Conservation (phyloP, 30 jellyfish, hydroid and myxozoan genomes). For the Pseudorhiza aurosa region DNA sequence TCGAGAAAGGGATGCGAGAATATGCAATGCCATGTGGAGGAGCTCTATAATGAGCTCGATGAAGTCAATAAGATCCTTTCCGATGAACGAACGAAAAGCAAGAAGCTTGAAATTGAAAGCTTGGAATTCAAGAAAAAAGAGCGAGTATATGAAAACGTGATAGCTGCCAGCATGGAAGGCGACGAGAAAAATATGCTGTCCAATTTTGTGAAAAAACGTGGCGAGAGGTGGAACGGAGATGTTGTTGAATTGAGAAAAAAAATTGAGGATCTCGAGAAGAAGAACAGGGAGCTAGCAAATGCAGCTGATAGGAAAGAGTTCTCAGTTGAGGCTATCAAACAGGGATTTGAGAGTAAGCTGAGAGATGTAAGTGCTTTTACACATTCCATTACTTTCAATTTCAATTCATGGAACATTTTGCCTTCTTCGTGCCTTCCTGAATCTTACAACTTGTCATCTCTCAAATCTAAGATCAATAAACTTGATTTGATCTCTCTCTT, state of each 20-base stretch:
- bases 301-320: constrained; percentile 41
- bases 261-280: constrained; percentile 68
- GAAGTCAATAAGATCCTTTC: constrained; percentile 47
- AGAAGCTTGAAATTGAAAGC: constrained; percentile 41
- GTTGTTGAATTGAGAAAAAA: constrained; percentile 54
- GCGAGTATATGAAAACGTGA: constrained; percentile 29
- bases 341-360: constrained; percentile 44
- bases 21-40: constrained; percentile 42
- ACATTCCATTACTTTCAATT: no score
- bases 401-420: no score
- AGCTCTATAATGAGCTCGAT: constrained; percentile 55
- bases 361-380: constrained; percentile 4
- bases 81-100: constrained; percentile 44
- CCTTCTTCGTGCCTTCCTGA: no score
- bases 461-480: no score
- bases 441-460: no score
- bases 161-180: constrained; percentile 9
- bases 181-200: constrained; percentile 32
- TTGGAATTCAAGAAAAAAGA: constrained; percentile 44
- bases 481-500: no score
- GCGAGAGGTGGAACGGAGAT: constrained; percentile 74
- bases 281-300: constrained; percentile 58
- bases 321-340: constrained; percentile 53
- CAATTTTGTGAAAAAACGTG: constrained; percentile 34
- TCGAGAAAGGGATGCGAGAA: constrained; percentile 8